Base-by-base conservation (phyloP, 2,888 invertebrate genomes). In the Drosophila cognata region DNA sequence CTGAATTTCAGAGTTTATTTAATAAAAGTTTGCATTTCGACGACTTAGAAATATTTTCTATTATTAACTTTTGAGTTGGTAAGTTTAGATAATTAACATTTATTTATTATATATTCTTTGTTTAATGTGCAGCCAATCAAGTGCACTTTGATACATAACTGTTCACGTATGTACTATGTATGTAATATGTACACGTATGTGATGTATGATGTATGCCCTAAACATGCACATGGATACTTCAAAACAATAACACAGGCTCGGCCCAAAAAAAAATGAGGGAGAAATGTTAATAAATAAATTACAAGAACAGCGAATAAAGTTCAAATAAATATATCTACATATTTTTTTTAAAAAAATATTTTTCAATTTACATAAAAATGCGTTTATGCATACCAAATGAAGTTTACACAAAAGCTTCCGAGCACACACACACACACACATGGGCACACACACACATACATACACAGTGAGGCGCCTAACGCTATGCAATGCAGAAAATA, bases 311-410 rank as follows among this genome's bases (percentile, higher is more conserved):
- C n/a, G n/a, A 31, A 59, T 28, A n/a, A 56, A 21, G 41, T 33
- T 48, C 59, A 68, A 55, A 43, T 61, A 59, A 65, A 56, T n/a
- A 56, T 13, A 36, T 28, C 43, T 16, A 18, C 13, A 70, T 16
- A 25, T 31, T 59, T 53, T 61, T 53, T 33, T 38, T 65, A 7
- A 8, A 38, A 66, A 68, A 74, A 79, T 72, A 78, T 81, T 88
- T 84, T 88, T 88, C 85, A 81, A 86, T 86, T 89, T 85, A 80
- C 85, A 85, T 85, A 79, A 85, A 82, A 85, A 84, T 85, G 82
- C 84, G 85, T 85, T 89, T 89, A 89, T 85, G 89, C 89, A 85
- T 85, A 87, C 72, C 71, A 89, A 86, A 87, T 86, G 77, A 79
- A 81, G 77, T 72, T 77, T 72, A 81, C 68, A 81, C 70, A 83